A percentile compares a stretch with the other conserved stretches of the same genome.
Conservation (phyloP, 2,797 vertebrate species). For the Poliocrania exsul region DNA sequence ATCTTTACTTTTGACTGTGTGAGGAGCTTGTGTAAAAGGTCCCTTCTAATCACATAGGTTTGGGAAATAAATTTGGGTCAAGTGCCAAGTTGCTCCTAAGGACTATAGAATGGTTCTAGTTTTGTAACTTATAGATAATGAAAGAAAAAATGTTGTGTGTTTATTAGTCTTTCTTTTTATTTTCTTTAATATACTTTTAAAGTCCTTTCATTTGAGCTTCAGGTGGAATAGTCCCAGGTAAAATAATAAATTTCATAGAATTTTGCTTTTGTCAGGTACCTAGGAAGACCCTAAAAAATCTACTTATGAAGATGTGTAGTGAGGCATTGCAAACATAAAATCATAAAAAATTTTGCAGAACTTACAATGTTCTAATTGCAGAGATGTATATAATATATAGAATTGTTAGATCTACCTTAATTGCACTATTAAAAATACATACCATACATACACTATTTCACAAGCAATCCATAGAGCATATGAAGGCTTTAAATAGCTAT, state of each 20-base stretch:
- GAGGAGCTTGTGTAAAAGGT: neutral
- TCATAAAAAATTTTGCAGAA: neutral
- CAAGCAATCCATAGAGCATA: neutral
- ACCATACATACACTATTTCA: neutral
- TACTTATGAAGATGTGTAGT: neutral
- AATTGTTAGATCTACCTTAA: neutral
- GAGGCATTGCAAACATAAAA: neutral
- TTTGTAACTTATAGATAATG: slow-evolving; percentile 1
- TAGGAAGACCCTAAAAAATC: neutral
- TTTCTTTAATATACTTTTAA: neutral
- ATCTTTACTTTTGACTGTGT: neutral
- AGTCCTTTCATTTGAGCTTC: neutral
- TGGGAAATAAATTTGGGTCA: neutral
- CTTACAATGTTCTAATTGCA: neutral
- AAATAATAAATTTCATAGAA: neutral
- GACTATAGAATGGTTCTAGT: neutral
- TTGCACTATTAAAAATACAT: slow-evolving; percentile 15
- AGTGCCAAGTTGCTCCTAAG: neutral
- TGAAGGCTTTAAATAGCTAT: slow-evolving; percentile 5
- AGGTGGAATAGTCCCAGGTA: neutral
- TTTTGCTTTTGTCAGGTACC: neutral
- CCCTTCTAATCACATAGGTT: neutral
- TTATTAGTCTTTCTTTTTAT: neutral
- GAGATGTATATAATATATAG: neutral
- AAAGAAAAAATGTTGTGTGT: neutral